phyloP scores from a whole-genome alignment of 2,113 vertebrate species.

The Alces alces region DNA sequence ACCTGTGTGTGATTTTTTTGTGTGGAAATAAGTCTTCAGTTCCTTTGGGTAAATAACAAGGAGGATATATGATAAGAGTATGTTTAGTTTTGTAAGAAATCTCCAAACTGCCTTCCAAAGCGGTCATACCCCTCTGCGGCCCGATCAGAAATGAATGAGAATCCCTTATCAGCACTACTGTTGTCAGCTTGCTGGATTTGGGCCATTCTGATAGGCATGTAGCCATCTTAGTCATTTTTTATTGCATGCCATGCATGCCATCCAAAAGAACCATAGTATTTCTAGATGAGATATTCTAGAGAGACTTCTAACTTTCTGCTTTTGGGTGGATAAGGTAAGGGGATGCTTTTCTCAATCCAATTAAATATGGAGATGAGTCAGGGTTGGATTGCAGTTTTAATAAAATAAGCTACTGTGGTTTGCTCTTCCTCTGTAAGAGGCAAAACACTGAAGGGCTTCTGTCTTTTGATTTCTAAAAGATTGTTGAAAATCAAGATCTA shows the following conservation, averaged over 20 bases:
- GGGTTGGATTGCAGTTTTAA: neutral
- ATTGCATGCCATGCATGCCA: neutral
- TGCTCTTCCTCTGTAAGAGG: neutral
- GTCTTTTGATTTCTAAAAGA: neutral
- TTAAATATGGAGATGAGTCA: neutral
- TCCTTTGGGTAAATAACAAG: neutral
- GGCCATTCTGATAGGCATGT: neutral
- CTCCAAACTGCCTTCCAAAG: neutral
- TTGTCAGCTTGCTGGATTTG: neutral
- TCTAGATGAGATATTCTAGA: neutral
- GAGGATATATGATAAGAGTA: neutral
- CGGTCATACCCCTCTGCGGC: neutral
- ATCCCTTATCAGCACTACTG: neutral
- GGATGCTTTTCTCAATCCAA: neutral
- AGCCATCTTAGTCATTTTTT: neutral
- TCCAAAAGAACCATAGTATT: neutral
- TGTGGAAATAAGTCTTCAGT: neutral
- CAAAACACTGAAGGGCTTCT: neutral
- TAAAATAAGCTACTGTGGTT: neutral
- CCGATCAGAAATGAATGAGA: neutral
- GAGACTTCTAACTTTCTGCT: neutral
- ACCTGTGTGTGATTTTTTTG: neutral
- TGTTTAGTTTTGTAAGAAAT: neutral
- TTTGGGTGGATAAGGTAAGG: neutral
- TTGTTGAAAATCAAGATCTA: neutral